Conservation (phyloP, 2,888 invertebrate species). For the Sialis lutaria region DNA sequence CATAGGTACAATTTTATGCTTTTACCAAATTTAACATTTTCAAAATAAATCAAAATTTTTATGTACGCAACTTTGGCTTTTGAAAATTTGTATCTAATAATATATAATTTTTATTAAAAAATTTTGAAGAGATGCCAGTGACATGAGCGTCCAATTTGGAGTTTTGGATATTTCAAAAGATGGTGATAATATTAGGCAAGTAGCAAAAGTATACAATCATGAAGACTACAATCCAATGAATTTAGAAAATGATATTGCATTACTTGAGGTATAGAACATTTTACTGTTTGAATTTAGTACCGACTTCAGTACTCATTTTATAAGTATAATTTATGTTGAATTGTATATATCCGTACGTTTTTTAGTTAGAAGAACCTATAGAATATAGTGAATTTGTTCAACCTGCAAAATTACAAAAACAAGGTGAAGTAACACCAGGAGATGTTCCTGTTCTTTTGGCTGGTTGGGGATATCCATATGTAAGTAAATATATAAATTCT, state of each 20-base stretch:
- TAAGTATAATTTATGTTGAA: background rate
- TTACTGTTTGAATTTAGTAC: no score
- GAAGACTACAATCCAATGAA: constrained; percentile 7
- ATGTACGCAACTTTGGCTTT: no score
- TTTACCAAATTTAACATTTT: no score
- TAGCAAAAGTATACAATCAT: background rate
- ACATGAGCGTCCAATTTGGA: background rate
- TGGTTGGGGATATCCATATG: constrained; percentile 20
- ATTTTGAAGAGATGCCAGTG: no score
- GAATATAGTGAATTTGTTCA: background rate
- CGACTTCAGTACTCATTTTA: background rate
- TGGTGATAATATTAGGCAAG: background rate
- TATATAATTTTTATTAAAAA: no score
- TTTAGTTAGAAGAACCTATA: background rate
- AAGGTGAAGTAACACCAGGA: constrained; percentile 5
- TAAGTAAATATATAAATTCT: constrained; percentile 2
- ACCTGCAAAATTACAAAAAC: constrained; percentile 9
- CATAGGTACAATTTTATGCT: no score
- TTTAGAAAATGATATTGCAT: constrained; percentile 5
- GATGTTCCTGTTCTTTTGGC: constrained; percentile 16
- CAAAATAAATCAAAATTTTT: no score
- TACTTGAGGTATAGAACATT: background rate
- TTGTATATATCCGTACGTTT: background rate
- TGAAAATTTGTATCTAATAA: no score
- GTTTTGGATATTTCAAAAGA: background rate